Percentiles rank a stretch among this genome's conserved stretches.
phyloP scores from a whole-genome alignment of 2,113 vertebrate genomes.

The Hydrolagus affinis region DNA sequence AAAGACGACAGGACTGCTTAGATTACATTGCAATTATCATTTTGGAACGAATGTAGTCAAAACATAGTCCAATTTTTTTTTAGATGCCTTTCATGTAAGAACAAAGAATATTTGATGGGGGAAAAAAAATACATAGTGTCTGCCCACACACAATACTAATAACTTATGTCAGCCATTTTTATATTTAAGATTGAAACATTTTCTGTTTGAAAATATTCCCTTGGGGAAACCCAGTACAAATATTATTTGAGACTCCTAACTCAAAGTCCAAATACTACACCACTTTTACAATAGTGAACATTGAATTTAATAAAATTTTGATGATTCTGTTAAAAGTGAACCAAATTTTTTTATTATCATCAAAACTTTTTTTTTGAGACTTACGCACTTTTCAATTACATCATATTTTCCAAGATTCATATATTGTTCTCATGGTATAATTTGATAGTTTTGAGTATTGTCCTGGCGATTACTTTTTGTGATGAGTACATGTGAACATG shows the following conservation, averaged over 20 bases:
- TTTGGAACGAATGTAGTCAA: constrained; percentile 8
- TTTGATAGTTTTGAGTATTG: no score
- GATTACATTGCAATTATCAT: constrained; percentile 5
- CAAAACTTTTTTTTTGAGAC: no score
- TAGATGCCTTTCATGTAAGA: constrained; percentile 15
- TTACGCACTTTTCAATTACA: no score
- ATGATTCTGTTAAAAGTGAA: no score
- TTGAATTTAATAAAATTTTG: no score
- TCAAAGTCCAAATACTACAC: neutral
- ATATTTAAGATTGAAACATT: neutral
- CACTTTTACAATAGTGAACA: neutral
- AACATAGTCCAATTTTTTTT: neutral
- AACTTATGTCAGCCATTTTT: constrained; percentile 9
- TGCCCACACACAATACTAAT: constrained; percentile 3
- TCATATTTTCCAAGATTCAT: no score
- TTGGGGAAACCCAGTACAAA: neutral
- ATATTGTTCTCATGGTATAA: no score
- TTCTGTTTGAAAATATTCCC: neutral
- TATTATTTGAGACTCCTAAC: neutral
- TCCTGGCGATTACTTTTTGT: no score
- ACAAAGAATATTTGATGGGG: constrained; percentile 10
- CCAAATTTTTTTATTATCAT: no score
- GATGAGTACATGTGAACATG: no score
- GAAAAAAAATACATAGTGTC: constrained; percentile 7
- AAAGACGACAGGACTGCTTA: neutral